phyloP scores from a whole-genome alignment of 2,797 vertebrate genomes.

The Tokudaia muenninki region DNA sequence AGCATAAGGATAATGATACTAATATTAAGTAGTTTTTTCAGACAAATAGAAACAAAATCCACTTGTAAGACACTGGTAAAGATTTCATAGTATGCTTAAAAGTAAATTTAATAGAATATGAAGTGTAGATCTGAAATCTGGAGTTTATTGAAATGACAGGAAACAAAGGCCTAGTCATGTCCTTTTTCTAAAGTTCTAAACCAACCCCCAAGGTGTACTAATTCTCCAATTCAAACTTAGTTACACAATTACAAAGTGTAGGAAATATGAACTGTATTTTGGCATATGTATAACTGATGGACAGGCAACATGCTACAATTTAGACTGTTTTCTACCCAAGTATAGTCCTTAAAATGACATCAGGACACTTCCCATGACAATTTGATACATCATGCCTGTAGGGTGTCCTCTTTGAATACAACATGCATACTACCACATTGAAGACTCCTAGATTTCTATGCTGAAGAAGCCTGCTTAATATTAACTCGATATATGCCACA shows the following conservation, averaged over 20 bases:
- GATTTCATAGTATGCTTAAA: not conserved
- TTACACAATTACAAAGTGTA: not conserved
- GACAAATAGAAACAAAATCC: slow-evolving; percentile 40
- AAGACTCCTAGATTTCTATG: not conserved
- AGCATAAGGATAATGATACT: not conserved
- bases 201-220: not conserved
- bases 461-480: slow-evolving; percentile 4
- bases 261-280: not conserved
- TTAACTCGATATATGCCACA: slow-evolving; percentile 41
- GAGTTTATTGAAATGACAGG: slow-evolving; percentile 58
- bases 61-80: not conserved
- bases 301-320: not conserved
- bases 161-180: not conserved
- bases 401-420: not conserved
- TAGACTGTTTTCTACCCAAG: not conserved
- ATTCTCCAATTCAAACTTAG: slow-evolving; percentile 14
- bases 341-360: not conserved
- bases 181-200: slow-evolving; percentile 57
- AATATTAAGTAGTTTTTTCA: slow-evolving; percentile 36
- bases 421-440: not conserved
- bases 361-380: not conserved
- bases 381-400: not conserved
- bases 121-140: not conserved
- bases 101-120: slow-evolving; percentile 50
- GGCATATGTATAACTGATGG: not conserved